Percentiles rank a stretch among this genome's conserved stretches.
These are phyloP conservation scores for Leptocoma aspasia DNA, from an alignment of 2,113 vertebrate species.

Conservation along the genomic window DNA sequence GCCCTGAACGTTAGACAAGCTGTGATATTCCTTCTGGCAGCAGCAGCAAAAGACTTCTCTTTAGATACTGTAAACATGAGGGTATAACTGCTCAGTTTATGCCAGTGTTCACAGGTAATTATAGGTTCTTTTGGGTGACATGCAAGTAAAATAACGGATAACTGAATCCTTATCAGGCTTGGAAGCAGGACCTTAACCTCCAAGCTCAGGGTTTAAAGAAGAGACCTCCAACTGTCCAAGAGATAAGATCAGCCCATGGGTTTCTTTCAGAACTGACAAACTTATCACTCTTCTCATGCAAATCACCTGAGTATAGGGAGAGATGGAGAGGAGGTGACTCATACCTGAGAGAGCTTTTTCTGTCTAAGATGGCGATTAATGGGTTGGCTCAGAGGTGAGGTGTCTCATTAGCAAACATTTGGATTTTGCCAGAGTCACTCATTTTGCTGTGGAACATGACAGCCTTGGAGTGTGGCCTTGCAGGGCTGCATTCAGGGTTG, in stretches of 20 bases:
- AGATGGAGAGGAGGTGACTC: not conserved
- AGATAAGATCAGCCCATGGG: constrained; percentile 27
- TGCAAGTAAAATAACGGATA: not conserved
- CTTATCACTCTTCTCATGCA: constrained; percentile 21
- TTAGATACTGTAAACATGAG: not conserved
- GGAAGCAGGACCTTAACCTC: not conserved
- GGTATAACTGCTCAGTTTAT: not conserved
- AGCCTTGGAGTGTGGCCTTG: not conserved
- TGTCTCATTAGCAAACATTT: not conserved
- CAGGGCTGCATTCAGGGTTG: not conserved
- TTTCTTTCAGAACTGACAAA: constrained; percentile 10
- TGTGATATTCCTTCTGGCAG: constrained; percentile 3
- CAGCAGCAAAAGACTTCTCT: not conserved
- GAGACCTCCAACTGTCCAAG: constrained; percentile 24
- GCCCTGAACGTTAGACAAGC: not conserved
- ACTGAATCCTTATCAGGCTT: not conserved
- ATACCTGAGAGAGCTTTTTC: not conserved
- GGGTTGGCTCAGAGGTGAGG: not conserved
- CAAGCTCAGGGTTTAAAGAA: not conserved
- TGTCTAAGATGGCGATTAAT: not conserved
- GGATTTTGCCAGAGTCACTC: not conserved
- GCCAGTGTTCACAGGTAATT: not conserved
- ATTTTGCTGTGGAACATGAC: not conserved
- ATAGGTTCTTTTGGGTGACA: not conserved
- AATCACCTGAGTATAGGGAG: not conserved